Percentiles rank a stretch among this genome's conserved stretches.
These are phyloP conservation scores for Scelioninae gen. 1 DNA, from an alignment of 2,888 invertebrate species.

Conservation along the genomic window DNA sequence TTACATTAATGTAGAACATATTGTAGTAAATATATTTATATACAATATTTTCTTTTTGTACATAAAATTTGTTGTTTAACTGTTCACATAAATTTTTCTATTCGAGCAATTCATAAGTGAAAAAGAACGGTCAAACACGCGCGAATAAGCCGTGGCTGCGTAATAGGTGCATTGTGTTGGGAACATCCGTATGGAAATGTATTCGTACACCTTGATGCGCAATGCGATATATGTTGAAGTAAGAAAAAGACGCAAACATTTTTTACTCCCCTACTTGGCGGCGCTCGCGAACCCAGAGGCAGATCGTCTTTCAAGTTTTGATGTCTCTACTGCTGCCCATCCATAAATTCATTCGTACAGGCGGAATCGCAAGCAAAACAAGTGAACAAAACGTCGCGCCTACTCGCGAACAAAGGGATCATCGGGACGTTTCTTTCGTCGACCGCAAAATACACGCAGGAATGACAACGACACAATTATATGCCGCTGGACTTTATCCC, in stretches of 20 bases:
- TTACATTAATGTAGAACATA: too few species aligned
- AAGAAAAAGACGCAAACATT: slow-evolving; percentile 69
- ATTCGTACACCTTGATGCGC: slow-evolving; percentile 78
- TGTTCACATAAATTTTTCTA: too few species aligned
- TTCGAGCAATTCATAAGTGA: too few species aligned
- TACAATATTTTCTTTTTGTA: too few species aligned
- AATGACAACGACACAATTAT: slow-evolving; percentile 60
- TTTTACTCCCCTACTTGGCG: slow-evolving; percentile 38
- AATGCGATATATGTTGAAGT: slow-evolving; percentile 74
- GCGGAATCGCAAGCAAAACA: slow-evolving; percentile 54
- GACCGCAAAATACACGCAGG: slow-evolving; percentile 48
- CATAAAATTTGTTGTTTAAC: too few species aligned
- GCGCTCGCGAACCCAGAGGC: slow-evolving; percentile 62
- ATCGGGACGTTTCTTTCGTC: slow-evolving; percentile 54
- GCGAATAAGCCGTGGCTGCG: slow-evolving; percentile 58
- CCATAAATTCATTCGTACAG: slow-evolving; percentile 73
- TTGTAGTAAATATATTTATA: too few species aligned
- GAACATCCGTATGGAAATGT: slow-evolving; percentile 81
- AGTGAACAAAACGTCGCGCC: slow-evolving; percentile 56
- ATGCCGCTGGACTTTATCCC: slow-evolving; percentile 36
- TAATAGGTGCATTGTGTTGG: slow-evolving; percentile 79
- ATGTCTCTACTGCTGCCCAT: slow-evolving; percentile 76
- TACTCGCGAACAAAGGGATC: slow-evolving; percentile 60
- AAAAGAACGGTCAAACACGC: slow-evolving; percentile 40
- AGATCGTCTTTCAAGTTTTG: slow-evolving; percentile 75